These are phyloP conservation scores for Phyllostomus discolor DNA, from an alignment of 2,113 vertebrate species.

Conservation along the genomic window DNA sequence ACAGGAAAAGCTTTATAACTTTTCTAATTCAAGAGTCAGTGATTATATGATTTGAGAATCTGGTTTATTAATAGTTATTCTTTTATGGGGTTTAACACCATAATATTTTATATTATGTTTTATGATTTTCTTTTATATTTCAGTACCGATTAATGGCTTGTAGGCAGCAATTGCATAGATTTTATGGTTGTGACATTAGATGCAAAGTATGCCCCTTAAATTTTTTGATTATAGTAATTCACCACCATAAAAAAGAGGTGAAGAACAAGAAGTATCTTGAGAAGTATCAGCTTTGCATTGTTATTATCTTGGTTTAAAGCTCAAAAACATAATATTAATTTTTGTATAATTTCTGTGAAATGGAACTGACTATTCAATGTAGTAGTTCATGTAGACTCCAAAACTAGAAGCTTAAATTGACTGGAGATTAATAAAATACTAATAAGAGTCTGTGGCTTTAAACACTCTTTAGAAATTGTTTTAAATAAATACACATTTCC, in stretches of 20 bases:
- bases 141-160: background rate
- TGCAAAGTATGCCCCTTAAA: background rate
- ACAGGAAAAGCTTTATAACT: background rate
- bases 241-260: background rate
- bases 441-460: background rate
- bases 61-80: background rate
- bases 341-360: background rate
- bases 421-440: background rate
- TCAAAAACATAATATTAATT: conserved; percentile 27
- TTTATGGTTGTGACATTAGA: conserved; percentile 7
- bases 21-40: background rate
- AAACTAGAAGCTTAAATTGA: background rate
- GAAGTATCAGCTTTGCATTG: background rate
- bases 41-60: background rate
- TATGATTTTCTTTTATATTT: conserved; percentile 22
- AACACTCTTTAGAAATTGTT: conserved; percentile 13
- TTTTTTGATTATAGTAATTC: background rate
- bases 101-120: conserved; percentile 11
- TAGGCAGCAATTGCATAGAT: background rate
- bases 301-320: conserved; percentile 23
- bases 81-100: background rate
- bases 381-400: background rate
- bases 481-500: background rate
- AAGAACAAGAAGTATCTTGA: background rate
- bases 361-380: conserved; percentile 13